phyloP scores from a whole-genome alignment of 2,797 vertebrate species.

The Vipera latastei region DNA sequence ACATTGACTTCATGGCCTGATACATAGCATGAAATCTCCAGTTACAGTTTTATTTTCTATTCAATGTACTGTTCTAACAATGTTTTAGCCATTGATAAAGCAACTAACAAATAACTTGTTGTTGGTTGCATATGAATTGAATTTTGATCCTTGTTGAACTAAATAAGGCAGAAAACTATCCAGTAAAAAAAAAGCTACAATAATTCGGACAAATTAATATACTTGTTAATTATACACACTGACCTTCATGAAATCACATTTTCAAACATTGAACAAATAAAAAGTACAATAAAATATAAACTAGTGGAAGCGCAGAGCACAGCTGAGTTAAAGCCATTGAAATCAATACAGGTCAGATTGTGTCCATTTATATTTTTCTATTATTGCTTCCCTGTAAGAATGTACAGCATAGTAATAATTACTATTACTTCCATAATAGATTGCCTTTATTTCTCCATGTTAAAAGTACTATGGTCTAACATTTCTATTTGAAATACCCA shows the following conservation, averaged over 20 bases:
- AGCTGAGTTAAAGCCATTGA: not conserved
- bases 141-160: not conserved
- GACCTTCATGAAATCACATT: not conserved
- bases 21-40: not conserved
- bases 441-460: slow-evolving; percentile 22
- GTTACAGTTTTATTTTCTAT: not conserved
- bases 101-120: not conserved
- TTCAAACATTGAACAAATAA: not conserved
- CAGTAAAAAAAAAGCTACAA: slow-evolving; percentile 20
- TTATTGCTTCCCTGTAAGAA: slow-evolving; percentile 63
- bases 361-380: slow-evolving; percentile 41
- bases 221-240: slow-evolving; percentile 34
- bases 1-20: not conserved
- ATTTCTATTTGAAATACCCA: slow-evolving; percentile 53
- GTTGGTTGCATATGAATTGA: not conserved
- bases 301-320: slow-evolving; percentile 40
- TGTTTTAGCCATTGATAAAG: not conserved
- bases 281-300: slow-evolving; percentile 42
- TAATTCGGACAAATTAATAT: slow-evolving; percentile 38
- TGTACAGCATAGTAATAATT: slow-evolving; percentile 52
- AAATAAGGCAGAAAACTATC: not conserved
- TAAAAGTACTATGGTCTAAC: slow-evolving; percentile 7
- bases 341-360: not conserved
- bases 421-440: slow-evolving; percentile 57
- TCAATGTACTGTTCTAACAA: not conserved